phyloP scores from a whole-genome alignment of 1,140 invertebrate species.

The Heliconius nattereri region DNA sequence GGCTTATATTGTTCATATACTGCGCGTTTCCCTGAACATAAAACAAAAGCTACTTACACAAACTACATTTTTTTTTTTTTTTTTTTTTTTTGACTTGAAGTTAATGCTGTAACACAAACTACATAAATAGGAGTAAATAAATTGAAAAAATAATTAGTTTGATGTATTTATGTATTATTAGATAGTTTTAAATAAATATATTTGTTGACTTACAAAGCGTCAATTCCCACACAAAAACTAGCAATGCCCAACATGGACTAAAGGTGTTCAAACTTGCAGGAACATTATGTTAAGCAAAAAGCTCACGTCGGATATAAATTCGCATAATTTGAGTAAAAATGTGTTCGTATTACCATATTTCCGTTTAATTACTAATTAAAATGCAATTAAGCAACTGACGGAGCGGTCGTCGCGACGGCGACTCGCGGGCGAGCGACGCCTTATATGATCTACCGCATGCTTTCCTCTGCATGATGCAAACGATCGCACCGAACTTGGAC shows the following conservation, averaged over 20 bases:
- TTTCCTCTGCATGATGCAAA: slow-evolving; percentile 10
- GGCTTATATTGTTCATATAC: no score
- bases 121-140: no score
- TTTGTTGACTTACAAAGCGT: neutral
- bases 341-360: slow-evolving; percentile 20
- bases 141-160: no score
- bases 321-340: slow-evolving; percentile 22
- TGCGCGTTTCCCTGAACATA: neutral
- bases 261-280: neutral
- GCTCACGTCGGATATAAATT: neutral
- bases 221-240: neutral
- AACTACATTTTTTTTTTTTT: no score
- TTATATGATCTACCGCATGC: slow-evolving; percentile 26
- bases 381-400: slow-evolving; percentile 29
- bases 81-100: no score
- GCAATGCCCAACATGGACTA: neutral
- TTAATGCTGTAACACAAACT: no score
- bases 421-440: neutral
- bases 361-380: slow-evolving; percentile 27
- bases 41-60: no score
- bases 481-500: slow-evolving; percentile 5
- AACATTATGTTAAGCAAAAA: neutral
- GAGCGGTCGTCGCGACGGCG: slow-evolving; percentile 15
- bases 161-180: no score
- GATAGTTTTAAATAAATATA: no score